Conservation (phyloP, 2,888 invertebrate genomes). For the Clanis bilineata region DNA sequence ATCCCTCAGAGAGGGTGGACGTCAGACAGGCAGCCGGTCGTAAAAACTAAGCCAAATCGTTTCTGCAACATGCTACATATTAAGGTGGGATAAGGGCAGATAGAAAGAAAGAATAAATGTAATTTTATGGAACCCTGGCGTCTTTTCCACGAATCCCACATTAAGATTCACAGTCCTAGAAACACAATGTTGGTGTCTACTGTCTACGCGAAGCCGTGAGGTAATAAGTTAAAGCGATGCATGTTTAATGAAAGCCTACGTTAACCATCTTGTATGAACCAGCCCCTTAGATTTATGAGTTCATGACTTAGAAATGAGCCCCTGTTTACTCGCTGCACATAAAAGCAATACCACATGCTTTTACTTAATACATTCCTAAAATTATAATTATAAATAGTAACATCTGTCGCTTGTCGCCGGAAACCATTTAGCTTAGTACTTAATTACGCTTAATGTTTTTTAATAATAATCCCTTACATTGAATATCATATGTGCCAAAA, state of each 20-base stretch:
- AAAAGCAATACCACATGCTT: conserved; percentile 25
- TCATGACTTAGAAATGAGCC: conserved; percentile 37
- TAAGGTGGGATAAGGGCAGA: too few species aligned
- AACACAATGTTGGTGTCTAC: too few species aligned
- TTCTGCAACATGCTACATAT: too few species aligned
- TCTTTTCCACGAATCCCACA: too few species aligned
- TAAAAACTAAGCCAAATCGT: too few species aligned
- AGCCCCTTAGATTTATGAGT: conserved; percentile 46
- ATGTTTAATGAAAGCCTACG: conserved; percentile 50
- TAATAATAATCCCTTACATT: neutral
- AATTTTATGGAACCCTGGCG: too few species aligned
- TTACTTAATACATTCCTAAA: conserved; percentile 43
- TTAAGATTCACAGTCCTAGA: too few species aligned
- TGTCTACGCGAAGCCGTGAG: conserved; percentile 21
- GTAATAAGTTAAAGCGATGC: conserved; percentile 38
- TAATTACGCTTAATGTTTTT: neutral
- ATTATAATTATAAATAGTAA: conserved; percentile 28
- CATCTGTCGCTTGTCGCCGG: conserved; percentile 35
- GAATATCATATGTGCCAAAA: neutral
- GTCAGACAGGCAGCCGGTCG: too few species aligned
- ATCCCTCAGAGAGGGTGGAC: too few species aligned
- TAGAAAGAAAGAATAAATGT: too few species aligned
- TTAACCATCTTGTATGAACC: conserved; percentile 50
- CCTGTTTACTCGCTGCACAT: conserved; percentile 19
- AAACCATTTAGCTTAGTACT: neutral